Evolutionary conservation across 1,140 invertebrate species (phyloP).

Genomic region (Solenopsis invicta): DNA sequence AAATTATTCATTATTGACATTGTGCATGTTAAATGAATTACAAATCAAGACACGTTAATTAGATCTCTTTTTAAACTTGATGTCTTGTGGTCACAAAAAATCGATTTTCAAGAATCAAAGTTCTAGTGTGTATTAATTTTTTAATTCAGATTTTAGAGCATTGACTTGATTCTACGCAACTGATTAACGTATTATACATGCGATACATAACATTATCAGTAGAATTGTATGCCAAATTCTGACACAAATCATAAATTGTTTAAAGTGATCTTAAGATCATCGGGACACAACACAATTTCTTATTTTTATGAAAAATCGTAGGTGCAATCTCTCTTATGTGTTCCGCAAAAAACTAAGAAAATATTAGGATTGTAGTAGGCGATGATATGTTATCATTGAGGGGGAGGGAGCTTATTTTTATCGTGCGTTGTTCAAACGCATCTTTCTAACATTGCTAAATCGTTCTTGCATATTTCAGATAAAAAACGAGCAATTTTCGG

Average conservation of each 20-base stretch:
- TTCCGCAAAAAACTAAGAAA: not conserved
- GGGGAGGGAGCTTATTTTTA: not conserved
- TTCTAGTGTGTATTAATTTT: not conserved
- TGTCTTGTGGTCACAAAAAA: not conserved
- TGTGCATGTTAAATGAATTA: not conserved
- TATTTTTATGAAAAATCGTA: constrained; percentile 14
- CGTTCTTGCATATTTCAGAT: not conserved
- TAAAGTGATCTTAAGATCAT: not conserved
- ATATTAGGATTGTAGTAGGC: not conserved
- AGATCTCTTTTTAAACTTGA: not conserved
- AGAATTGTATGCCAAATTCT: too few species aligned
- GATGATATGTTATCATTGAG: constrained; percentile 6
- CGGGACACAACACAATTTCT: constrained; percentile 1
- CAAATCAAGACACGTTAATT: constrained; percentile 1
- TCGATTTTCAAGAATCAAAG: not conserved
- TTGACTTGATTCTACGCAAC: too few species aligned
- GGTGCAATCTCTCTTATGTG: not conserved
- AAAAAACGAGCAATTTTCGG: not conserved
- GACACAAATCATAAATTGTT: not conserved
- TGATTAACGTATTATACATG: too few species aligned
- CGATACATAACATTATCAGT: too few species aligned
- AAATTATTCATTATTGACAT: not conserved
- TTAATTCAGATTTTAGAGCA: not conserved
- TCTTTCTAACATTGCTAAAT: not conserved
- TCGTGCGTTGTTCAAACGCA: not conserved